Evolutionary conservation across 2,113 vertebrate species (phyloP).

Genomic region (Crypturellus undulatus): DNA sequence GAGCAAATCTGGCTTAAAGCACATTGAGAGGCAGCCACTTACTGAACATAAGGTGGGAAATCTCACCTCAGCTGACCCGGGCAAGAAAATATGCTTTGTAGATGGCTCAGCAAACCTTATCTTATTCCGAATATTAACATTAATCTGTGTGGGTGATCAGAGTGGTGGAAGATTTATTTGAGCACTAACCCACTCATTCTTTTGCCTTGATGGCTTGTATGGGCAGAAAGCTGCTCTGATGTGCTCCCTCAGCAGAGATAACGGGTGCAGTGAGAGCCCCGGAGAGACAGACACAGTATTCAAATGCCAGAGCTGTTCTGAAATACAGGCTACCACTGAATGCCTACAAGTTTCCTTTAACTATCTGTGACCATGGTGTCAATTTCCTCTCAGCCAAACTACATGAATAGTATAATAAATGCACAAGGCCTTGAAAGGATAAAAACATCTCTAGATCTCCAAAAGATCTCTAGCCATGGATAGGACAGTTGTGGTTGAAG

Average conservation of each 20-base stretch:
- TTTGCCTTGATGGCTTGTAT: not conserved
- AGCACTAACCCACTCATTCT: not conserved
- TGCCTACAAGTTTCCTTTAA: not conserved
- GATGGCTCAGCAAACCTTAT: not conserved
- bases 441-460: not conserved
- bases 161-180: not conserved
- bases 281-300: not conserved
- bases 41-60: not conserved
- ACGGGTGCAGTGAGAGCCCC: rapidly evolving
- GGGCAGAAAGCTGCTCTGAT: not conserved
- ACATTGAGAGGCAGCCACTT: not conserved
- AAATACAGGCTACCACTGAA: not conserved
- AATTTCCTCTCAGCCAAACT: not conserved
- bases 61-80: not conserved
- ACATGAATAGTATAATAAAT: not conserved
- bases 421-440: not conserved
- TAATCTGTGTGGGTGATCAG: not conserved
- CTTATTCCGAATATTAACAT: not conserved
- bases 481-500: not conserved
- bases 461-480: not conserved
- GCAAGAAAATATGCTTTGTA: not conserved
- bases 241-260: not conserved
- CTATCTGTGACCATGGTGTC: not conserved
- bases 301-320: not conserved
- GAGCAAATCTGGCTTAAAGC: not conserved